Evolutionary conservation across 2,113 vertebrate species (phyloP).

Genomic region (Periophthalmus modestus): DNA sequence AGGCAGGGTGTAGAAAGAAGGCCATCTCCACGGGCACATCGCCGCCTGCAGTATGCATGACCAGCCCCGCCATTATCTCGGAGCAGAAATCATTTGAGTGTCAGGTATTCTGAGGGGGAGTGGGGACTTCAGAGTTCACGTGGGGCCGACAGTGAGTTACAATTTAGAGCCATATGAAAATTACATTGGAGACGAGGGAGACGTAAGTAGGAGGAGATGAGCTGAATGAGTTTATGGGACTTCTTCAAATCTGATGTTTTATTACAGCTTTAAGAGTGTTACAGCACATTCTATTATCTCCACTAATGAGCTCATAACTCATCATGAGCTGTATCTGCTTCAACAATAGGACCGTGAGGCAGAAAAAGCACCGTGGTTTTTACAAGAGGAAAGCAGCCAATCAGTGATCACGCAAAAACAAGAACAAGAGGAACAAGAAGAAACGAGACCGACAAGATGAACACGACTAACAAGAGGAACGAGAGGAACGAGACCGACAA

Average conservation of each 20-base stretch:
- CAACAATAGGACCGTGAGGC: constrained; percentile 34
- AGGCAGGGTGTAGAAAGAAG: no score
- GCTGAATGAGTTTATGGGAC: constrained; percentile 47
- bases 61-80: constrained; percentile 50
- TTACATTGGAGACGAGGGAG: constrained; percentile 21
- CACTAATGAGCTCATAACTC: constrained; percentile 69
- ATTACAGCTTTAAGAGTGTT: constrained; percentile 54
- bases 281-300: constrained; percentile 61
- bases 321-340: constrained; percentile 54
- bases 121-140: constrained; percentile 29
- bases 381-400: constrained; percentile 23
- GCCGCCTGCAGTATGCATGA: constrained; percentile 48
- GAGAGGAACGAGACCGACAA: no score
- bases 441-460: no score
- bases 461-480: no score
- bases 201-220: constrained; percentile 55
- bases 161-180: constrained; percentile 60
- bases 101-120: constrained; percentile 49
- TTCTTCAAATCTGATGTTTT: constrained; percentile 59
- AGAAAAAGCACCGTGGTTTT: not conserved
- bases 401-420: not conserved
- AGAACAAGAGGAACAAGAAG: no score
- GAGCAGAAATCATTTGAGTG: constrained; percentile 57
- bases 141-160: constrained; percentile 28
- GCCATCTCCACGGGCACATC: constrained; percentile 49